Evolutionary conservation across 1,140 invertebrate genomes (phyloP), one percentile per base, ranked within the genome.

Genomic region (Stegodyphus dumicola): DNA sequence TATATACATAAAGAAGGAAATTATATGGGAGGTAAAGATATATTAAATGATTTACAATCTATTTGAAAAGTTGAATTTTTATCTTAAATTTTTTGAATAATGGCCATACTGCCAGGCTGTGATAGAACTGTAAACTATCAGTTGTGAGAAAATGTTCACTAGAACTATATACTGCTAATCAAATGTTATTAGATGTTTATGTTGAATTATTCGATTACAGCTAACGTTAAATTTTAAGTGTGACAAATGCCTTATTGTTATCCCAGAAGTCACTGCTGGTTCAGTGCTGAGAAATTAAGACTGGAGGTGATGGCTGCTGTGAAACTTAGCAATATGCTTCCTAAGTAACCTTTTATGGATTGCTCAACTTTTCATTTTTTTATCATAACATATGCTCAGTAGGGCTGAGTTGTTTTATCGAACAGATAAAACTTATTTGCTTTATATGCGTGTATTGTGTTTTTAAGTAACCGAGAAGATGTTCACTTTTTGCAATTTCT

Each of bases 101-200:
- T 84, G 73, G 81, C 81, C 74, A 77, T 13, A 49, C 66, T 80
- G 11, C 54, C 65, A 67, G 74, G 81, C 81, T 85, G 81, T 85
- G 81, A 85, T 85, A 85, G 64, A 75, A 56, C 1, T 33, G 33
- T 33, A 54, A 10, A 54, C 10, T 71, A 33, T 75, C n/a, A 75
- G 52, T 56, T 75, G n/a, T 54, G 11, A 75, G 10, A 75, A 75
- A 54, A 56, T 15, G 11, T 7, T 64, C 11, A n/a, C 10, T 52
- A 33, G 13, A 51, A 52, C 48, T 56, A 74, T 77, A 33, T 65
- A 66, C 11, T 73, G 49, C 33, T 60, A 49, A 66, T 74, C 51
- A 51, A 54, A 52, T 54, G n/a, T 53, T 77, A 69, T 56, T 69
- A 56, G 65, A 52, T 76, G n/a, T 69, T 69, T 74, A 51, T 60